Evolutionary conservation across 2,113 vertebrate species (phyloP).

Genomic region (Barbus barbus): DNA sequence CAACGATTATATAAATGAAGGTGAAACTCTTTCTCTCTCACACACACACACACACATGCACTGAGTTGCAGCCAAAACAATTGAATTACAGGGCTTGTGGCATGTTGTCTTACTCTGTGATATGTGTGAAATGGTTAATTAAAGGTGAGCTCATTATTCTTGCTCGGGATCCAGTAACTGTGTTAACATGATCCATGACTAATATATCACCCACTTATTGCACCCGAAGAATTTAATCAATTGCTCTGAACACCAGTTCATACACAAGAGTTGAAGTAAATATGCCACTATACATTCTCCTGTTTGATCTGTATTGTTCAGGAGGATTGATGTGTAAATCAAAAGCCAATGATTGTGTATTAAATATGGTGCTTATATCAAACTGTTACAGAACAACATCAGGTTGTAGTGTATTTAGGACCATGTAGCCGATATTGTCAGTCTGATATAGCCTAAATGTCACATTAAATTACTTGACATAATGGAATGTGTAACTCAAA

Average conservation of each 20-base stretch:
- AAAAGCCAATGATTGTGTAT: neutral
- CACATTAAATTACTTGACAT: neutral
- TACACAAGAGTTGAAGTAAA: conserved; percentile 42
- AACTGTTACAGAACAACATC: neutral
- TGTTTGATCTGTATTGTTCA: conserved; percentile 19
- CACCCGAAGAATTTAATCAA: conserved; percentile 44
- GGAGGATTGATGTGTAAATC: neutral
- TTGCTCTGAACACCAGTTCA: conserved; percentile 40
- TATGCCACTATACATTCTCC: conserved; percentile 39
- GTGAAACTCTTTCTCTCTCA: too few relatives aligned
- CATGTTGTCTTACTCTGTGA: conserved; percentile 38
- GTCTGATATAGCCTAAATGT: neutral
- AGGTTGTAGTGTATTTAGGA: neutral
- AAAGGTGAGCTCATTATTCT: conserved; percentile 52
- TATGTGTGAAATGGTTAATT: conserved; percentile 47
- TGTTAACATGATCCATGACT: conserved; percentile 45
- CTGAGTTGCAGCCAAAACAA: conserved; percentile 38
- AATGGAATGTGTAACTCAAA: neutral
- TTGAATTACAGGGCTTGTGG: conserved; percentile 30
- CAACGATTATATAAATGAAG: neutral
- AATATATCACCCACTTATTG: conserved; percentile 46
- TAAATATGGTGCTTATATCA: neutral
- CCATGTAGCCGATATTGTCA: neutral
- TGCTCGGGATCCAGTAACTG: conserved; percentile 41
- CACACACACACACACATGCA: neutral